Percentiles rank a stretch among this genome's conserved stretches.
Conservation (phyloP, 2,113 vertebrate genomes). For the Benitochromis conjunctus region DNA sequence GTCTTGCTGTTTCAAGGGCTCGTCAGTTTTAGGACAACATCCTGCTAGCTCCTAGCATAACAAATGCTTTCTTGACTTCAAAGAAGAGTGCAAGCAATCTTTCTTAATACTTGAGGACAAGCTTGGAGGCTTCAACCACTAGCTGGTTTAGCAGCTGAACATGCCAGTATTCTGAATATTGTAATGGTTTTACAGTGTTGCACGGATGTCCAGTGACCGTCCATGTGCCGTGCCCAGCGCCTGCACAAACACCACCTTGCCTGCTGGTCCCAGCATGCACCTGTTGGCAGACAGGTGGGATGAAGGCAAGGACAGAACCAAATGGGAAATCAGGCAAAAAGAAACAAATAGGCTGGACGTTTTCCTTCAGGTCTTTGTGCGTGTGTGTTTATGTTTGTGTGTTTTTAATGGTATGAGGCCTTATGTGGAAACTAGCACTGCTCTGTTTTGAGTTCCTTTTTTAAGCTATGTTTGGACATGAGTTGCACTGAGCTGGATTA, state of each 20-base stretch:
- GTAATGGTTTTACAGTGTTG: background rate
- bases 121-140: background rate
- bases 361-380: conserved; percentile 10
- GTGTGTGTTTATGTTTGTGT: background rate
- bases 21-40: background rate
- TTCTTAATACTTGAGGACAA: background rate
- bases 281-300: conserved; percentile 11
- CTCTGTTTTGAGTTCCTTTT: background rate
- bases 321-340: background rate
- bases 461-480: conserved; percentile 12
- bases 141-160: background rate
- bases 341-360: background rate
- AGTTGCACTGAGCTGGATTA: conserved; percentile 21
- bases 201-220: conserved; percentile 13
- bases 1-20: conserved; percentile 45
- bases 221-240: background rate
- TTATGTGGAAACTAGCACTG: conserved; percentile 47
- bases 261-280: conserved; percentile 59
- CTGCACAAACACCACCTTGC: conserved; percentile 17
- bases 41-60: background rate
- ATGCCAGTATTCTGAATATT: conserved; percentile 9
- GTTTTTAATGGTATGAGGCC: conserved; percentile 29
- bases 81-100: background rate
- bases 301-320: background rate
- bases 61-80: background rate